These are phyloP conservation scores for Aspidapion aeneum DNA, from an alignment of 2,888 invertebrate genomes.

Conservation along the genomic window DNA sequence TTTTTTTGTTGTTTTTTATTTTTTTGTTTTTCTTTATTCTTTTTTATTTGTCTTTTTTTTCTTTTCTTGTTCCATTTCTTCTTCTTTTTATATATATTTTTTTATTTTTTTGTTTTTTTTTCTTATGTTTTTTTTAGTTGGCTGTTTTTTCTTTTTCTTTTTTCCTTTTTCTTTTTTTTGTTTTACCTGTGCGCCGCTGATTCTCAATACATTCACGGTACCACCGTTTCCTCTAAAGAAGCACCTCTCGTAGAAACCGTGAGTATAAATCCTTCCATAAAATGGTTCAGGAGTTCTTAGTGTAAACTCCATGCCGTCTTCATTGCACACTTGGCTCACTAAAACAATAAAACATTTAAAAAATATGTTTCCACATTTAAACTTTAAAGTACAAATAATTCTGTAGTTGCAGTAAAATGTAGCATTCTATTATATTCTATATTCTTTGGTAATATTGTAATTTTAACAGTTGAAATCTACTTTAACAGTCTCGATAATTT, in stretches of 20 bases:
- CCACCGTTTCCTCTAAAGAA: conserved; percentile 91
- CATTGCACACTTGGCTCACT: conserved; percentile 90
- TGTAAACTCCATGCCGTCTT: conserved; percentile 93
- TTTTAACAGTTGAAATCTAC: too few relatives aligned
- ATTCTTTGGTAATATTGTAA: too few relatives aligned
- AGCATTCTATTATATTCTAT: background rate
- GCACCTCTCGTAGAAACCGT: conserved; percentile 87
- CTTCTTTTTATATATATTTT: background rate
- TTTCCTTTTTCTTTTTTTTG: background rate
- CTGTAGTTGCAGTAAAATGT: background rate
- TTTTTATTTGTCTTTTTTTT: background rate
- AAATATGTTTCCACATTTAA: too few relatives aligned
- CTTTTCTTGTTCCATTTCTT: background rate
- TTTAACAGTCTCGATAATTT: too few relatives aligned
- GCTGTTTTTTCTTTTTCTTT: background rate
- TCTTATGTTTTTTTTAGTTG: background rate
- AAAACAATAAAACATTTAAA: conserved; percentile 27
- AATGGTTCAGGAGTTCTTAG: conserved; percentile 85
- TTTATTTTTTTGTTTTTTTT: background rate
- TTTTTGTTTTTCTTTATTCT: background rate
- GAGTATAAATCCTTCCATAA: conserved; percentile 85
- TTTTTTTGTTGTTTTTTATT: background rate
- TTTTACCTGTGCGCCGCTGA: conserved; percentile 70
- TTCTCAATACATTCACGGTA: conserved; percentile 74
- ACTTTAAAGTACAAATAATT: background rate